These are phyloP conservation scores for Drosophila ustulata DNA, from an alignment of 2,888 invertebrate species.

Conservation along the genomic window DNA sequence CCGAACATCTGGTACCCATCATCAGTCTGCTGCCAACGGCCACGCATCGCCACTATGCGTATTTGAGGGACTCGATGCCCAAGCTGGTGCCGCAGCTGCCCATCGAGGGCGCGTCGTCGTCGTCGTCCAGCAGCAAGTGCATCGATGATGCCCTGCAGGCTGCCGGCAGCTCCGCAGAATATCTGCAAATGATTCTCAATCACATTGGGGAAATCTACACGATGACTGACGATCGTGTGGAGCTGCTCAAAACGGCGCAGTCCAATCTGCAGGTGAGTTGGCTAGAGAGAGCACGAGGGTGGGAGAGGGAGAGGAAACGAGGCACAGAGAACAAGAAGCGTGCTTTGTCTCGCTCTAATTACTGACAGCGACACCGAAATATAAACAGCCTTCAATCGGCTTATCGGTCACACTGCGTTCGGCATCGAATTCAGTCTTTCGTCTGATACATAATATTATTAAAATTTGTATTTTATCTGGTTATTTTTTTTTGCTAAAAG, in stretches of 20 bases:
- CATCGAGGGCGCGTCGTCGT: conserved; percentile 85
- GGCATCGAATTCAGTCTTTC: too few species aligned
- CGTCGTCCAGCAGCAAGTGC: conserved; percentile 70
- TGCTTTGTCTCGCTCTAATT: too few species aligned
- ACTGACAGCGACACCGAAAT: too few species aligned
- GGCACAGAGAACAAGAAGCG: too few species aligned
- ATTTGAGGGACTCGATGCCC: conserved; percentile 96
- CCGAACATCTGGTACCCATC: conserved; percentile 95
- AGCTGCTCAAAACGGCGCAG: conserved; percentile 86
- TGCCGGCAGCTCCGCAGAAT: conserved; percentile 88
- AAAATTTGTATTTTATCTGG: too few species aligned
- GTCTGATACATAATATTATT: too few species aligned
- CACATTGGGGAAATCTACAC: conserved; percentile 90
- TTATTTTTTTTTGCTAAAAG: too few species aligned
- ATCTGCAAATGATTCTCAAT: conserved; percentile 90
- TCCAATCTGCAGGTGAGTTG: conserved; percentile 84
- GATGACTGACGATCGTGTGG: conserved; percentile 84
- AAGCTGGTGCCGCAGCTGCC: conserved; percentile 92
- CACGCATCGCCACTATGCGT: conserved; percentile 96
- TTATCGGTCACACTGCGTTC: too few species aligned
- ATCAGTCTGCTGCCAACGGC: conserved; percentile 96
- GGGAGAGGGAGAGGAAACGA: too few species aligned
- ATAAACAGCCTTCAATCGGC: too few species aligned
- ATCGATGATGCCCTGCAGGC: conserved; percentile 85
- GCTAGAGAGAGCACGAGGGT: too few species aligned